phyloP scores from a whole-genome alignment of 64 coral and sea anemone species.

The Montipora efflorescens region DNA sequence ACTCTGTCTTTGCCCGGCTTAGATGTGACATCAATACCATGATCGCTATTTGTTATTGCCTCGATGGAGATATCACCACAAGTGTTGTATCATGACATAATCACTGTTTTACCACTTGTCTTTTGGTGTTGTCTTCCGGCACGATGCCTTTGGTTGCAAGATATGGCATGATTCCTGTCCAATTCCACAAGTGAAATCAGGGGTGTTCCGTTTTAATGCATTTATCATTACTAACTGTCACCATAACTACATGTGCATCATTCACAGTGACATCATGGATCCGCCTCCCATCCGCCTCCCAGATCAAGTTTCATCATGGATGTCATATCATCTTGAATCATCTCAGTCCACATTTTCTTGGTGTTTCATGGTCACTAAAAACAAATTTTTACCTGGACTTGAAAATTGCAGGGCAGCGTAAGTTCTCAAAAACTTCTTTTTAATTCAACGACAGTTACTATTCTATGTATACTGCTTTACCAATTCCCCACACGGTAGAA shows the following conservation, averaged over 20 bases:
- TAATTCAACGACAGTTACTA: neutral
- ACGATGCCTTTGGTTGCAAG: neutral
- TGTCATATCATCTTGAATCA: conserved; percentile 21
- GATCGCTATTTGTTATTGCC: neutral
- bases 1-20: neutral
- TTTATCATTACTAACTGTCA: neutral
- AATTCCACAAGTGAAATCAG: neutral
- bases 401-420: neutral
- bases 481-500: neutral
- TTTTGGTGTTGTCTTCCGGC: neutral
- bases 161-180: neutral
- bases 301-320: conserved; percentile 8
- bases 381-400: neutral
- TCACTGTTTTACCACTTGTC: neutral
- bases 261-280: neutral
- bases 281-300: neutral
- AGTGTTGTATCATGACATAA: neutral
- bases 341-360: neutral
- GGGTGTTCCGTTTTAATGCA: neutral
- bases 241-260: conserved; percentile 2
- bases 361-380: neutral
- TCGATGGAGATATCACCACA: neutral
- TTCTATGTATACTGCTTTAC: neutral
- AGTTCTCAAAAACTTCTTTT: neutral
- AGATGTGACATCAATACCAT: neutral